Conservation (phyloP, 2,113 vertebrate species). For the Alethe diademata region DNA sequence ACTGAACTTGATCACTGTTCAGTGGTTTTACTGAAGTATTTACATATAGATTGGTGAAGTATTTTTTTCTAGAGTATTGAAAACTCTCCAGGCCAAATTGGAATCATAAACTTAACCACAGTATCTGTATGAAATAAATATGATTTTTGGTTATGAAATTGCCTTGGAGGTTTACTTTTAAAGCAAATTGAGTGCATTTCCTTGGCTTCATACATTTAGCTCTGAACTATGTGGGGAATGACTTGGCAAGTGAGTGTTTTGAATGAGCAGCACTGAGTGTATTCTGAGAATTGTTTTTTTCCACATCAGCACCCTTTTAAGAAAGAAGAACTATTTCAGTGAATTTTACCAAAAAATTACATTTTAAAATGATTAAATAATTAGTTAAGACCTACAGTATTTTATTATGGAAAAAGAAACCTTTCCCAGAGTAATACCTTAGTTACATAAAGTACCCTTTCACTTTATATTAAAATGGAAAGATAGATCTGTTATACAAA, state of each 20-base stretch:
- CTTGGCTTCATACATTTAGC: conserved; percentile 7
- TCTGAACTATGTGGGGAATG: background rate
- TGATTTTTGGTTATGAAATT: conserved; percentile 68
- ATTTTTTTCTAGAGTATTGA: conserved; percentile 53
- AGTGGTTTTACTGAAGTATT: conserved; percentile 75
- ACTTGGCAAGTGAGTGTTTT: conserved; percentile 9
- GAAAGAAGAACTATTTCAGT: conserved; percentile 54
- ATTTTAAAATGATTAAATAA: conserved; percentile 69
- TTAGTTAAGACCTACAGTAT: conserved; percentile 63
- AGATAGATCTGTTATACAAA: conserved; percentile 45
- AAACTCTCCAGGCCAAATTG: conserved; percentile 65
- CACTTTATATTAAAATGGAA: conserved; percentile 57
- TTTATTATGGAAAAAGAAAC: conserved; percentile 60
- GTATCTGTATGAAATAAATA: conserved; percentile 53
- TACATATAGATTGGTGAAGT: conserved; percentile 71
- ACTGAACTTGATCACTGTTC: conserved; percentile 70
- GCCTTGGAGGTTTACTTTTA: conserved; percentile 60
- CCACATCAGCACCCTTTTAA: conserved; percentile 43
- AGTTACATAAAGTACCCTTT: conserved; percentile 47
- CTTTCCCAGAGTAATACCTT: conserved; percentile 5
- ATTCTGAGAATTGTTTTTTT: conserved; percentile 49
- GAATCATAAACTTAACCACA: conserved; percentile 66
- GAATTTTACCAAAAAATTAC: conserved; percentile 25
- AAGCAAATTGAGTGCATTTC: conserved; percentile 55
- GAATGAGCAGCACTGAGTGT: background rate